Evolutionary conservation across 2,113 vertebrate species (phyloP).

Genomic region (Empidonax alnorum): DNA sequence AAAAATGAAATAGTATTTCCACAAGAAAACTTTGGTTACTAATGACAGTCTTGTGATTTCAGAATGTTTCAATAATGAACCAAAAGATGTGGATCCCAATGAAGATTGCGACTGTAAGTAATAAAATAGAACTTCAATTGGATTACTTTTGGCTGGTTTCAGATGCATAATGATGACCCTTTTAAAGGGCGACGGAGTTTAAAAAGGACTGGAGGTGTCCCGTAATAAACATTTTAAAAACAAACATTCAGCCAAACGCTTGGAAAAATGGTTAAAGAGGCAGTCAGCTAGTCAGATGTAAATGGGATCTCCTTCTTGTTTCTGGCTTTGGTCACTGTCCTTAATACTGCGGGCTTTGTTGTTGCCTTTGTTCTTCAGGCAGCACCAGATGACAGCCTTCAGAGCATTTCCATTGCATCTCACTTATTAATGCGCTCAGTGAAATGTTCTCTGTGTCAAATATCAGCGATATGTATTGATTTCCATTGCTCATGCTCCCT

Average conservation of each 20-base stretch:
- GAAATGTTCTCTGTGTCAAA: background rate
- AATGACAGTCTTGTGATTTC: constrained; percentile 17
- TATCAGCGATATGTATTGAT: background rate
- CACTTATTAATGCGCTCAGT: background rate
- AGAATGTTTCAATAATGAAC: constrained; percentile 90
- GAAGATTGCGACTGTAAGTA: constrained; percentile 86
- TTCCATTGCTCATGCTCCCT: constrained; percentile 20
- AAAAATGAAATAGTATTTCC: background rate
- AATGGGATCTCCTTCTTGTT: background rate
- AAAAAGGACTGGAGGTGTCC: background rate
- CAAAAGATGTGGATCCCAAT: constrained; percentile 83
- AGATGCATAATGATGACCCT: background rate
- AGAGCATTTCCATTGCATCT: background rate
- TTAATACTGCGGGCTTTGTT: background rate
- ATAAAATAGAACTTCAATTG: background rate
- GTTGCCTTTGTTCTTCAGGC: background rate
- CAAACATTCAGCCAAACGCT: background rate
- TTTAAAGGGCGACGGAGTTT: background rate
- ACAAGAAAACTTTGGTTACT: background rate
- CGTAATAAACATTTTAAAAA: background rate
- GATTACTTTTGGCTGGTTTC: background rate
- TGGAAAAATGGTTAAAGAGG: background rate
- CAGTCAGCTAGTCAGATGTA: background rate
- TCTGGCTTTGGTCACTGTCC: background rate
- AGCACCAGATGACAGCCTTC: background rate